Percentiles rank a stretch among this genome's conserved stretches.
phyloP scores from a whole-genome alignment of 2,797 vertebrate species.

The Sebastes cheni region DNA sequence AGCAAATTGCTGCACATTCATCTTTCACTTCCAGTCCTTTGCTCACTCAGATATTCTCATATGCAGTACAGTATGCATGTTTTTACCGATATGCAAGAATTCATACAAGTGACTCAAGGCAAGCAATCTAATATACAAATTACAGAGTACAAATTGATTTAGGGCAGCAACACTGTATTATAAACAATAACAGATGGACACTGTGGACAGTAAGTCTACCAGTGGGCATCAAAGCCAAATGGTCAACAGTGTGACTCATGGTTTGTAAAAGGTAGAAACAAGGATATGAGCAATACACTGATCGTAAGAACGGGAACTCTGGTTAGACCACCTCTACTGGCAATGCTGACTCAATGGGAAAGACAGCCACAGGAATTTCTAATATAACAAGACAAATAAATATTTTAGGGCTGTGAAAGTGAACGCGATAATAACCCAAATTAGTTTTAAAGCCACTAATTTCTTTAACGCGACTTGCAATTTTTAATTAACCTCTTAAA shows the following conservation, averaged over 20 bases:
- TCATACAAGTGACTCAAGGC: background rate
- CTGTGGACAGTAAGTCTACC: background rate
- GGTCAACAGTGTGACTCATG: conserved; percentile 47
- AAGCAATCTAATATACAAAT: background rate
- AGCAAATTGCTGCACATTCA: background rate
- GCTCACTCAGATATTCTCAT: background rate
- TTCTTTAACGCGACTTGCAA: too few species aligned
- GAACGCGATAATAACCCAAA: too few species aligned
- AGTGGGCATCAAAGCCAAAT: background rate
- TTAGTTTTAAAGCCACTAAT: too few species aligned
- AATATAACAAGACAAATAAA: background rate
- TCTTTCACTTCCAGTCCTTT: background rate
- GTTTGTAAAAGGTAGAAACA: conserved; percentile 26
- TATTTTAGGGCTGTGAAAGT: too few species aligned
- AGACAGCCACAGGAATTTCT: conserved; percentile 12
- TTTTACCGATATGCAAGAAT: background rate
- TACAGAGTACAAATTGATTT: background rate
- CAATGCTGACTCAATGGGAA: conserved; percentile 53
- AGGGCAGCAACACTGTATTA: background rate
- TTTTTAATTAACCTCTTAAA: too few species aligned
- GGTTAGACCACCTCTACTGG: conserved; percentile 39
- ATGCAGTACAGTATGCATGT: background rate
- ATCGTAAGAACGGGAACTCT: conserved; percentile 17
- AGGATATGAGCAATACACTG: conserved; percentile 51
- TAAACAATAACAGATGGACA: conserved; percentile 20